Base-by-base conservation (phyloP, 37 sponge, comb jelly and placozoan genomes). In the Ianthella basta region DNA sequence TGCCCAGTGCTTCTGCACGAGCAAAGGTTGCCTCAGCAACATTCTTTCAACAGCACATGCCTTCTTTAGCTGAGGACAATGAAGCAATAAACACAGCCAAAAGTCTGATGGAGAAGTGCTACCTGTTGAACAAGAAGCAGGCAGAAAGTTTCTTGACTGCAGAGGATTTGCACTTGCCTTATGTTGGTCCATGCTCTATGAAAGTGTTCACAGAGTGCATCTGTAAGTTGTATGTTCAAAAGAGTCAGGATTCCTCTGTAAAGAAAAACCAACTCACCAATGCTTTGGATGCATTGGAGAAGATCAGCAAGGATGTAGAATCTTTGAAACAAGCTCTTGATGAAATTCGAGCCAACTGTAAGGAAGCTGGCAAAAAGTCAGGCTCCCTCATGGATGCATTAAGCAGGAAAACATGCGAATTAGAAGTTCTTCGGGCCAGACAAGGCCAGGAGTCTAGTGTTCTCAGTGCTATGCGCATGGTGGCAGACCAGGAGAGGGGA, bases 161-260 rank as follows among this genome's bases (percentile, higher is more conserved):
- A 12, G 59, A 69, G 34, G 32, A 68, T 20, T 23, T 37, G 4
- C 27, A 27, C 12, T 27, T 85, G 10, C 90, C 91, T 10, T 95
- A 86, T 56, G 86, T 95, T 20, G 93, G 95, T 18, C 93, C 88
- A 36, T 59, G 36, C n/a, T 86, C 87, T 0, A 78, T 85, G 64
- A 50, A 39, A 24, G 68, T 70, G 59, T 92, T 95, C 61, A 56
- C 90, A 3, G 84, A 87, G 60, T 86, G 88, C 67, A 81, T 95
- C 27, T 84, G 84, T 53, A 80, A 55, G 12, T 55, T 92, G 32
- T 95, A 79, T 70, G 64, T 15, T 4, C 74, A n/a, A 30, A 95
- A 92, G 56, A 81, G 30, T 21, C 39, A 50, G 30, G 41, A 79
- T 5, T 63, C 59, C 4, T 23, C 24, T 16, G 20, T 29, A 10